Base-by-base conservation (phyloP, 2,888 invertebrate genomes). In the Isoperla grammatica region DNA sequence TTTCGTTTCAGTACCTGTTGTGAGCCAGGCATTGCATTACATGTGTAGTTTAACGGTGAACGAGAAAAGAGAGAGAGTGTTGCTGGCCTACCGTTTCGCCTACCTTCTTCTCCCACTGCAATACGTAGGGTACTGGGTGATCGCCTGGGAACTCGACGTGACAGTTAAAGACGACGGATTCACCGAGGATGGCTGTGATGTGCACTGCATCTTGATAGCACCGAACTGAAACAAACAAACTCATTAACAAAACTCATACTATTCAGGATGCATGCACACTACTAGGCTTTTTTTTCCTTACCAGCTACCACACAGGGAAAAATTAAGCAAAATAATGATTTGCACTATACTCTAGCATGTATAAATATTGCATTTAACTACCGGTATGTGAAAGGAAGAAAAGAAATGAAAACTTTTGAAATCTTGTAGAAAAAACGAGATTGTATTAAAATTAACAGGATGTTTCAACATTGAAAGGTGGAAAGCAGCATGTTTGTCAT, bases 91-190 rank as follows among this genome's bases (percentile, higher is more conserved):
- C 90, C 90, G 88, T 88, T 82, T 90, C 89, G 88, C 90, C 88
- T 90, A 93, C 93, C 90, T 95, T 93, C 88, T 95, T 96, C 87
- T 93, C 92, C 96, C 96, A 97, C 84, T 95, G 94, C 78, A 96
- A 88, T 81, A 96, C 94, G 83, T 95, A 95, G 79, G 95, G 93
- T 81, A 94, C 92, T 75, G 93, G 90, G 79, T 91, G 88, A 80
- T 93, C 90, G 78, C 92, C 90, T 76, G 94, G 92, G 80, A 95
- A 95, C 80, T 94, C 92, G 79, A 96, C 93, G 81, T 93, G 92
- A 81, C 96, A 97, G 82, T 95, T 95, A 84, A 97, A 92, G 76
- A 95, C 90, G 80, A 95, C 94, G 77, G 92, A 92, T 81, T 95
- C 94, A 76, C 95, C 95, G 74, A 95, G 85, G 79, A 95, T 94